Evolutionary conservation across 1,140 invertebrate genomes (phyloP).

Genomic region (Cyrtorhinus lividipennis): DNA sequence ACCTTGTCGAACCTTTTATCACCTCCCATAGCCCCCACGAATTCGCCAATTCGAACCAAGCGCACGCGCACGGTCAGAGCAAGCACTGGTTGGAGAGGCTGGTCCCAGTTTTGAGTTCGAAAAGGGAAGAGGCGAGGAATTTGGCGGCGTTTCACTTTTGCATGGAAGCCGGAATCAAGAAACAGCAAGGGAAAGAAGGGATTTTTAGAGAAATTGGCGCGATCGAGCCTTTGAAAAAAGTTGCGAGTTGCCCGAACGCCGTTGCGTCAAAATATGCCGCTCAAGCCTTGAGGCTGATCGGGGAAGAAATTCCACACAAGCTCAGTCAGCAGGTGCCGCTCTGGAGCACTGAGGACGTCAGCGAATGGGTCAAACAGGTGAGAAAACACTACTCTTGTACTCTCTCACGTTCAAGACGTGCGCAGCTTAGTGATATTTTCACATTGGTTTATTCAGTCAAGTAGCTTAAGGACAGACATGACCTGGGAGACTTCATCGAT

Average conservation of each 20-base stretch:
- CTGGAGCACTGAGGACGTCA: slow-evolving; percentile 92
- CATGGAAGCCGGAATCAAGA: slow-evolving; percentile 97
- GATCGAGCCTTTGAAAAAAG: slow-evolving; percentile 87
- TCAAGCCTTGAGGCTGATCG: slow-evolving; percentile 86
- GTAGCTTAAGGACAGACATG: too few species aligned
- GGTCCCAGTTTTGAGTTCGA: slow-evolving; percentile 89
- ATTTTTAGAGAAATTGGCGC: slow-evolving; percentile 91
- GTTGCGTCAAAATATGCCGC: slow-evolving; percentile 94
- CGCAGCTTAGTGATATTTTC: slow-evolving; percentile 4
- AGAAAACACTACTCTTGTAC: too few species aligned
- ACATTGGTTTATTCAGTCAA: neutral
- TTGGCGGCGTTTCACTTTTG: slow-evolving; percentile 98
- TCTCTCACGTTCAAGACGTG: slow-evolving; percentile 10
- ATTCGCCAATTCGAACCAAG: slow-evolving; percentile 82
- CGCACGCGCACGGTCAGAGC: slow-evolving; percentile 91
- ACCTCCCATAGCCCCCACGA: slow-evolving; percentile 83
- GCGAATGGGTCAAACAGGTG: slow-evolving; percentile 91
- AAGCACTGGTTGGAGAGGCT: slow-evolving; percentile 88
- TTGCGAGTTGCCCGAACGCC: slow-evolving; percentile 94
- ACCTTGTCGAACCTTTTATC: slow-evolving; percentile 93
- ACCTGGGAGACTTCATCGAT: too few species aligned
- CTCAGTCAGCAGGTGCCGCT: slow-evolving; percentile 94
- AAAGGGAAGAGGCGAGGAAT: slow-evolving; percentile 89
- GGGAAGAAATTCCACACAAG: slow-evolving; percentile 93
- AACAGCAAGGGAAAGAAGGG: slow-evolving; percentile 86